These are phyloP conservation scores for Eupsittula cactorum DNA, from an alignment of 2,113 vertebrate genomes.

Conservation along the genomic window DNA sequence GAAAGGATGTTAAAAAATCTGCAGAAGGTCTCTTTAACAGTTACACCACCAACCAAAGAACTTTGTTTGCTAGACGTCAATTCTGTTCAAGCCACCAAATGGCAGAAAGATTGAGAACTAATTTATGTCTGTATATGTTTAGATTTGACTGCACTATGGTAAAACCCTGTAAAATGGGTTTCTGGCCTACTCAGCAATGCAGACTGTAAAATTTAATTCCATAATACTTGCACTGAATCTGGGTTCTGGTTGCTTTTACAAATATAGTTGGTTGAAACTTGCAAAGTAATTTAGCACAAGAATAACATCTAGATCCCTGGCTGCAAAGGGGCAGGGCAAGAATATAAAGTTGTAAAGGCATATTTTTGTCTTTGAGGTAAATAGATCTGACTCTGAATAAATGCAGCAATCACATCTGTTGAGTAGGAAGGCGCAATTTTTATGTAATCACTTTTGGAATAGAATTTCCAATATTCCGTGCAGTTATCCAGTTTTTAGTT, in stretches of 20 bases:
- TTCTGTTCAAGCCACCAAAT: not conserved
- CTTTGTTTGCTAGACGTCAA: not conserved
- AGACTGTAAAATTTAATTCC: not conserved
- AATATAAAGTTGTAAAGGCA: conserved; percentile 8
- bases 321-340: not conserved
- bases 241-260: not conserved
- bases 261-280: not conserved
- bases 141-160: not conserved
- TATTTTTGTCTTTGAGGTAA: conserved; percentile 43
- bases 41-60: not conserved
- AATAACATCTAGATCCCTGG: not conserved
- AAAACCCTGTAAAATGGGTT: not conserved
- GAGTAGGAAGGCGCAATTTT: conserved; percentile 58
- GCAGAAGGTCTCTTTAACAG: not conserved
- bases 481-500: not conserved
- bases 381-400: conserved; percentile 33
- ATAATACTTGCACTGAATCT: not conserved
- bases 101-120: not conserved
- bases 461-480: conserved; percentile 5
- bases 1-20: not conserved
- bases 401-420: conserved; percentile 45
- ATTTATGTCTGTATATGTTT: not conserved
- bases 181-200: not conserved
- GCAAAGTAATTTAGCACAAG: not conserved
- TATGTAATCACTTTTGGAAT: conserved; percentile 40